These are phyloP conservation scores for Pristionchus arcanus DNA, from an alignment of 2,888 invertebrate genomes.

Conservation along the genomic window DNA sequence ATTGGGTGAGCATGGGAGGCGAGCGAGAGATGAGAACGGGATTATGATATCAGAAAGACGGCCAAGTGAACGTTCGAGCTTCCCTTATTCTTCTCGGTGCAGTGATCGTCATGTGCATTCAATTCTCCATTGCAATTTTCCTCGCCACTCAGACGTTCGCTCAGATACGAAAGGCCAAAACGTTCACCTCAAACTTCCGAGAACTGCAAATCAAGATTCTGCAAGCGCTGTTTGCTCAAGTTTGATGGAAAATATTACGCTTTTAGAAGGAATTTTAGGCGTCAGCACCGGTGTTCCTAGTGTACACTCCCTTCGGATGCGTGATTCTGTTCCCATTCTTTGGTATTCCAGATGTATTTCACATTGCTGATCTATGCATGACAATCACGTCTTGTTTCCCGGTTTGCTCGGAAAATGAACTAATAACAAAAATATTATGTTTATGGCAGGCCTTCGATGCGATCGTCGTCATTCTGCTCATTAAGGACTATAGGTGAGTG, in stretches of 20 bases:
- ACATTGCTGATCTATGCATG: background rate
- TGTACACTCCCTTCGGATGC: background rate
- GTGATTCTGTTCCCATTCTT: background rate
- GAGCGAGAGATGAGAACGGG: background rate
- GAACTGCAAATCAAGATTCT: background rate
- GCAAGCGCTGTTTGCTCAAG: background rate
- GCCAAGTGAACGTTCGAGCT: constrained; percentile 64
- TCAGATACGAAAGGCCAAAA: background rate
- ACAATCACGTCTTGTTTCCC: background rate
- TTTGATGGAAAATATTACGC: background rate
- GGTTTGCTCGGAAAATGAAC: background rate
- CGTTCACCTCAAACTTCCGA: background rate
- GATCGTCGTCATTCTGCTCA: background rate
- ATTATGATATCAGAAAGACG: background rate
- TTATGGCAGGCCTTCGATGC: background rate
- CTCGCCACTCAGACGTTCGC: background rate
- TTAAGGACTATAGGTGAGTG: constrained; percentile 1
- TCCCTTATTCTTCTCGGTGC: constrained; percentile 61
- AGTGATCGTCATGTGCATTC: background rate
- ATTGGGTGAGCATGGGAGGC: background rate
- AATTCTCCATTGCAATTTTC: background rate
- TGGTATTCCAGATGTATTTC: background rate
- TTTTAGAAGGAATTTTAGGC: background rate
- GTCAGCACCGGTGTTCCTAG: background rate
- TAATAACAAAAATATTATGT: background rate